Evolutionary conservation across 2,888 invertebrate genomes (phyloP), one percentile per base, ranked within the genome.

Genomic region (Camponotus fellah): DNA sequence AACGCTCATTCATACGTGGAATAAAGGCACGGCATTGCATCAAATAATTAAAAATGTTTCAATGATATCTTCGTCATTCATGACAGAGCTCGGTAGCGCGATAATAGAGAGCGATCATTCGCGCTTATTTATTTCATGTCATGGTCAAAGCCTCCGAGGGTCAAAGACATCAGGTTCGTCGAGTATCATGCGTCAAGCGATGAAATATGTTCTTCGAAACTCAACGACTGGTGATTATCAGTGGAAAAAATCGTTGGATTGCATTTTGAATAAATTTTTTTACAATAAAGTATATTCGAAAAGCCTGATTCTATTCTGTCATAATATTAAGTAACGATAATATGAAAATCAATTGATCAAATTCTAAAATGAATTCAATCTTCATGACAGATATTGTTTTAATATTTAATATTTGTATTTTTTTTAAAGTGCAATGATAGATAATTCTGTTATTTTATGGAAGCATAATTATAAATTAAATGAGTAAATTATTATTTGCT

Each of bases 61-160:
- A 32, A 40, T 37, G 85, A 64, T 65, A 85, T 82, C 82, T 75
- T 26, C 75, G 74, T 60, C 56, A 65, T 62, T 86, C 62, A 58
- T 34, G 69, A 34, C 66, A 68, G 81, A 84, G 74, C 87, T 74
- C 60, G 74, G 10, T 71, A 69, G 56, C 69, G 80, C 85, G 85
- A 83, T 89, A 89, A 87, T 84, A 85, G 83, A 82, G 79, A 84
- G 32, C 46, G 86, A 79, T 74, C 88, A 85, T 87, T 75, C 82
- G 82, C 82, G 82, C 84, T 86, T 85, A 85, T 83, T 89, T 82
- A 84, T 90, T 89, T 86, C 88, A 87, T 89, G 90, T 90, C 90
- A 90, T 84, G 90, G 90, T 89, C 87, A 85, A 82, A 90, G 87
- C 86, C 85, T 87, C 12, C 72, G 72, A 87, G 87, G 89, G 89